phyloP scores from a whole-genome alignment of 2,113 vertebrate genomes.

The Rhea pennata region DNA sequence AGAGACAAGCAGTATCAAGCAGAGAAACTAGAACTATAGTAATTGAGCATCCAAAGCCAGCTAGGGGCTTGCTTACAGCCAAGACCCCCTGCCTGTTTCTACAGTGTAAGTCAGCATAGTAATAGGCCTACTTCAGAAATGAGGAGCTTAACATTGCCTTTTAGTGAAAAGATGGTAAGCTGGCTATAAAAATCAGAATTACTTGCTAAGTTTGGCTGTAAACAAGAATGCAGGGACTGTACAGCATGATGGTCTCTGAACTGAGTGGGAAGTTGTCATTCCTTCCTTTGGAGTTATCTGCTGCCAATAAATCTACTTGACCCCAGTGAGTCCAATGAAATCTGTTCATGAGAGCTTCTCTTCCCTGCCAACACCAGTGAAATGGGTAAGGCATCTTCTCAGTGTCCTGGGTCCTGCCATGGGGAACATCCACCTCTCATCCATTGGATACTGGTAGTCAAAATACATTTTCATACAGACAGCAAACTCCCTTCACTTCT shows the following conservation, averaged over 20 bases:
- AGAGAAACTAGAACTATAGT: neutral
- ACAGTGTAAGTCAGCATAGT: neutral
- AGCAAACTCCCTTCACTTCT: neutral
- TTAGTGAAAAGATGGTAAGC: neutral
- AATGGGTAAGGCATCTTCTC: neutral
- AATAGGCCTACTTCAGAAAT: neutral
- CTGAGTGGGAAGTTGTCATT: fast-evolving
- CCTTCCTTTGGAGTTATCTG: neutral
- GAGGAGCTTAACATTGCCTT: neutral
- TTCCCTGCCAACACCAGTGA: neutral
- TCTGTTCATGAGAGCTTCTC: neutral
- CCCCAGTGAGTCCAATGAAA: fast-evolving
- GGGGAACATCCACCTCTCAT: neutral
- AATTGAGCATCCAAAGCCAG: constrained; percentile 37
- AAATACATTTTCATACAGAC: neutral
- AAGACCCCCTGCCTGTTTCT: neutral
- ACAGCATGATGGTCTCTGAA: neutral
- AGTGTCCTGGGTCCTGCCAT: neutral
- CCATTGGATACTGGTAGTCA: neutral
- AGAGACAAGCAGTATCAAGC: constrained; percentile 15
- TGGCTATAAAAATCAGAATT: neutral
- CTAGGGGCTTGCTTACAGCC: neutral
- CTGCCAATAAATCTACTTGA: neutral
- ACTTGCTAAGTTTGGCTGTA: fast-evolving
- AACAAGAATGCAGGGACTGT: fast-evolving